These are phyloP conservation scores for Holothuria leucospilota DNA, from an alignment of 53 echinoderm and acorn worm genomes.

Conservation along the genomic window DNA sequence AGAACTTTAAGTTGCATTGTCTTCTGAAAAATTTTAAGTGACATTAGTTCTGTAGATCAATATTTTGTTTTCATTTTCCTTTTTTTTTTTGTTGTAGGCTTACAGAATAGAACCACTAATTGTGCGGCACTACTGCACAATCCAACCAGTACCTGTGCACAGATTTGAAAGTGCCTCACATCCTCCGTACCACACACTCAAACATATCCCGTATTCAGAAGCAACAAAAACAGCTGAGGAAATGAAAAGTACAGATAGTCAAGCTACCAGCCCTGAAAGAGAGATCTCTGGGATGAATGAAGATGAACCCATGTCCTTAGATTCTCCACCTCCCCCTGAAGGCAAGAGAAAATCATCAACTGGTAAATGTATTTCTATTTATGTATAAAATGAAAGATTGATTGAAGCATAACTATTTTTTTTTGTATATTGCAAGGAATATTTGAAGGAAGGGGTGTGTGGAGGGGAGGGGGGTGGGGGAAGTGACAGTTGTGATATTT, in stretches of 20 bases:
- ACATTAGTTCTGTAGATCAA: background rate
- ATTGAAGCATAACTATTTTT: too few species aligned
- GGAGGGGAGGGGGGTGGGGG: too few species aligned
- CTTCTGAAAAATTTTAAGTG: too few species aligned
- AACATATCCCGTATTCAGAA: slow-evolving; percentile 64
- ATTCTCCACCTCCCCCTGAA: background rate
- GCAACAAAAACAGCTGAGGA: slow-evolving; percentile 73
- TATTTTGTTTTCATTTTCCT: background rate
- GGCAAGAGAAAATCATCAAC: slow-evolving; percentile 33
- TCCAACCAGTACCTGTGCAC: slow-evolving; percentile 87
- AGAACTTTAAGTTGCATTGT: too few species aligned
- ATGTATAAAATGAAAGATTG: too few species aligned
- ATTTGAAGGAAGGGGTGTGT: too few species aligned
- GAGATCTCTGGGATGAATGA: slow-evolving; percentile 1
- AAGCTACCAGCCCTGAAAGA: slow-evolving; percentile 18
- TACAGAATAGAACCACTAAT: slow-evolving; percentile 94
- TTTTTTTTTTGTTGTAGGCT: slow-evolving; percentile 57
- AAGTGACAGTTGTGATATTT: too few species aligned
- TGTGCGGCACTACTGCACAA: slow-evolving; percentile 84
- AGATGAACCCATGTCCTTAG: slow-evolving; percentile 15
- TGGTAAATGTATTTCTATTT: background rate
- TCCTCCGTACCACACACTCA: slow-evolving; percentile 67
- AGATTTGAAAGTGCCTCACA: slow-evolving; percentile 69
- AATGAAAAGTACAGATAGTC: slow-evolving; percentile 61
- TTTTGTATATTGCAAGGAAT: too few species aligned